Percentiles rank a stretch among this genome's conserved stretches.
Evolutionary conservation across 1,140 invertebrate genomes (phyloP).

Genomic region (Bombus huntii): DNA sequence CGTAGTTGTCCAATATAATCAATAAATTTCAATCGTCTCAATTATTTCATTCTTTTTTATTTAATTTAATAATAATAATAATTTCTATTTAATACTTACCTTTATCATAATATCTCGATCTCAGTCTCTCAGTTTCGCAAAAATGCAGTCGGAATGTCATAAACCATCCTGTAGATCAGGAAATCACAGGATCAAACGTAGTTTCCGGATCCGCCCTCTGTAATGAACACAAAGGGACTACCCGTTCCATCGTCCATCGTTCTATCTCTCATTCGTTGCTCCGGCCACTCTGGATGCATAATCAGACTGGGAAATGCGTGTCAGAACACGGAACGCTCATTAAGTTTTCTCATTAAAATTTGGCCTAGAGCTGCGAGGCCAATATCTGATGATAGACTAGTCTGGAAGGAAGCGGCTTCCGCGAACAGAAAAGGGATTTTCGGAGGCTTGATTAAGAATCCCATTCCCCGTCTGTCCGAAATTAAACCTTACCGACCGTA

Average conservation of each 20-base stretch:
- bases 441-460: conserved; percentile 44
- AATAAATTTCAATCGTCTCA: not conserved
- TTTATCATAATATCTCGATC: no score
- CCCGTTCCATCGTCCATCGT: not conserved
- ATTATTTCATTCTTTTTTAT: not conserved
- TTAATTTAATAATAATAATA: not conserved
- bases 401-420: conserved; percentile 1
- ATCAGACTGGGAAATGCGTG: conserved; percentile 37
- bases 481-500: conserved; percentile 40
- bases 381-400: conserved; percentile 32
- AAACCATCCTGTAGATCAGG: not conserved
- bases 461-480: not conserved
- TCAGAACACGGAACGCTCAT: conserved; percentile 17
- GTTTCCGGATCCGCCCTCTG: not conserved
- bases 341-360: conserved; percentile 54
- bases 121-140: no score
- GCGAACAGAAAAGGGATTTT: conserved; percentile 29
- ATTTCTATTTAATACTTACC: no score
- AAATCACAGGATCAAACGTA: not conserved
- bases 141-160: not conserved
- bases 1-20: no score
- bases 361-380: conserved; percentile 35
- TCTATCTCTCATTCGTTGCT: not conserved
- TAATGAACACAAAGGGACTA: not conserved
- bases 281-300: conserved; percentile 18